Evolutionary conservation across 2,113 vertebrate species (phyloP).

Genomic region (Epinephelus cyanopodus): DNA sequence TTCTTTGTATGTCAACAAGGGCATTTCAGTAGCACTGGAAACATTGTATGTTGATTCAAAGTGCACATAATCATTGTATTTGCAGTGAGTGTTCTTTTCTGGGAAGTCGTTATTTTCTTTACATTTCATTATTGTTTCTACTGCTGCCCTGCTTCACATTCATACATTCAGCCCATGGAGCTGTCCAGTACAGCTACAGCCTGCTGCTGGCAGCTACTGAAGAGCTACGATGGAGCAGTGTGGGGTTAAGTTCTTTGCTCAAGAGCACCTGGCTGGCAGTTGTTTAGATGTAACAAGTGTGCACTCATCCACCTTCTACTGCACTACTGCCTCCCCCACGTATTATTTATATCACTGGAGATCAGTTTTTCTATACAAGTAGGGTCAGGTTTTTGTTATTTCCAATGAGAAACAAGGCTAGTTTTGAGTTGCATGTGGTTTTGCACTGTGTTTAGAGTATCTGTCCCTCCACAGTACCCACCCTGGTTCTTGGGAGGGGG

Average conservation of each 20-base stretch:
- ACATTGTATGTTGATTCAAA: not conserved
- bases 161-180: not conserved
- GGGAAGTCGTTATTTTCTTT: not conserved
- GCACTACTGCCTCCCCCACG: constrained; percentile 1
- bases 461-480: not conserved
- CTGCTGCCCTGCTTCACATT: not conserved
- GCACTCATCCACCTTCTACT: not conserved
- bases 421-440: not conserved
- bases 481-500: not conserved
- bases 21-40: not conserved
- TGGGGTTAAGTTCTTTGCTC: constrained; percentile 2
- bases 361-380: not conserved
- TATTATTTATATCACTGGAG: constrained; percentile 11
- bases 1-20: not conserved
- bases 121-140: not conserved
- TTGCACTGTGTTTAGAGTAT: not conserved
- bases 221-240: not conserved
- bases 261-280: constrained; percentile 19
- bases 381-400: not conserved
- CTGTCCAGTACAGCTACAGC: not conserved
- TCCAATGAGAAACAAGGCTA: not conserved
- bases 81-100: not conserved
- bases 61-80: not conserved
- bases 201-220: constrained; percentile 1
- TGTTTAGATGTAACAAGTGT: not conserved